Conservation (phyloP, 1,140 invertebrate species). For the Lordiphosa mommai region DNA sequence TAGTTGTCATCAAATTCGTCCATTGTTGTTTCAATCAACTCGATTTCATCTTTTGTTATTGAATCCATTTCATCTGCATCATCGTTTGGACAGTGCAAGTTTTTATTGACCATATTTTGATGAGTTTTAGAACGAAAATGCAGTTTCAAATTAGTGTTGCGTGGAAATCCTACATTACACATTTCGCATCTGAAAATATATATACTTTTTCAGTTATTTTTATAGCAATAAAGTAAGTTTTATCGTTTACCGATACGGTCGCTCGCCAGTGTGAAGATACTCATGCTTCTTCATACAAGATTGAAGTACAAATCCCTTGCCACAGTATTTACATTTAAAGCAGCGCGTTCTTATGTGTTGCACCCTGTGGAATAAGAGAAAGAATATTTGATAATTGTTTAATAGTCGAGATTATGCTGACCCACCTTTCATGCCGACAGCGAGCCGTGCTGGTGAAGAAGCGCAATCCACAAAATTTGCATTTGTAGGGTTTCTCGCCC, state of each 20-base stretch:
- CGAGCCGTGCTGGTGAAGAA: constrained; percentile 31
- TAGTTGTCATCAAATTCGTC: not conserved
- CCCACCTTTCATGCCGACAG: constrained; percentile 26
- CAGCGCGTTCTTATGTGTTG: constrained; percentile 8
- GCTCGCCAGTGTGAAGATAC: constrained; percentile 16
- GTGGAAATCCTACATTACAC: constrained; percentile 19
- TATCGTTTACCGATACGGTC: constrained; percentile 19
- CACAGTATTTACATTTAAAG: constrained; percentile 23
- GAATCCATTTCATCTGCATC: not conserved
- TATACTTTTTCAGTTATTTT: not conserved
- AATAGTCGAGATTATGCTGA: not conserved
- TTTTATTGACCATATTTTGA: not conserved
- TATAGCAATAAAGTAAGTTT: not conserved
- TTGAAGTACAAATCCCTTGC: constrained; percentile 10
- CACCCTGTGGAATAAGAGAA: not conserved
- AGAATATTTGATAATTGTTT: not conserved
- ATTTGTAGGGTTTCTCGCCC: constrained; percentile 32
- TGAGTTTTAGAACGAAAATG: constrained; percentile 19
- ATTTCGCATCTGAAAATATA: constrained; percentile 22
- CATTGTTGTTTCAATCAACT: not conserved
- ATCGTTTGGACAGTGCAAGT: not conserved
- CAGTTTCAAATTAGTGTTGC: constrained; percentile 11
- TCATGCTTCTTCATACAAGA: constrained; percentile 29
- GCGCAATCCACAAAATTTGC: constrained; percentile 16
- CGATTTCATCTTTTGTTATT: not conserved